phyloP scores from a whole-genome alignment of 2,113 vertebrate species.

The Vulpes vulpes region DNA sequence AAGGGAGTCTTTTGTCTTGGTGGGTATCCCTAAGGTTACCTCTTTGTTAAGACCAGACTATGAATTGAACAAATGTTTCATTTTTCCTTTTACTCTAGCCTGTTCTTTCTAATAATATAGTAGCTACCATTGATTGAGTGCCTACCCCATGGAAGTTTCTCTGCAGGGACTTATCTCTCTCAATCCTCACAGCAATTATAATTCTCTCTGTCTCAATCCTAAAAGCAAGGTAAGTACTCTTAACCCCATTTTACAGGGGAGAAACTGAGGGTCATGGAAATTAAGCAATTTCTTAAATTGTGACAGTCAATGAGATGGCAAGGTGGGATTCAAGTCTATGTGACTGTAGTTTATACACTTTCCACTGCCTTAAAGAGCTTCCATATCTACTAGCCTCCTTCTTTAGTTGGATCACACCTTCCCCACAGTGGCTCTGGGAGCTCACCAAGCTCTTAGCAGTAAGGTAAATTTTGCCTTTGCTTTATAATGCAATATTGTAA shows the following conservation, averaged over 20 bases:
- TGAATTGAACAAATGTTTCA: background rate
- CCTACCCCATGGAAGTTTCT: background rate
- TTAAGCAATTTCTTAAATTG: background rate
- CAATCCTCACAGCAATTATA: background rate
- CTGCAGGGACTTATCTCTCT: background rate
- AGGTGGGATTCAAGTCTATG: background rate
- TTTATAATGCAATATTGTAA: background rate
- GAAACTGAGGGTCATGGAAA: background rate
- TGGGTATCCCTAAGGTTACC: background rate
- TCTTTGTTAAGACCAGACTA: background rate
- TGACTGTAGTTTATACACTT: background rate
- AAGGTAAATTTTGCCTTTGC: background rate
- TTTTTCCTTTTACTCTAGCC: background rate
- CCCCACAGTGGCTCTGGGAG: background rate
- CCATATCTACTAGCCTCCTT: background rate
- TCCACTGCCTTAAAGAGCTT: background rate
- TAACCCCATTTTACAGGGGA: background rate
- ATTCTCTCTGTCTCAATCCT: background rate
- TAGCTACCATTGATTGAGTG: background rate
- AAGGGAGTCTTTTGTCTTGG: conserved; percentile 71
- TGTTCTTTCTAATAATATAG: background rate
- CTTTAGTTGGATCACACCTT: background rate
- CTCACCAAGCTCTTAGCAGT: background rate
- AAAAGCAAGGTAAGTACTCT: background rate
- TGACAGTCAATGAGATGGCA: background rate